Conservation (phyloP, 2,113 vertebrate genomes). For the Pluvialis apricaria region DNA sequence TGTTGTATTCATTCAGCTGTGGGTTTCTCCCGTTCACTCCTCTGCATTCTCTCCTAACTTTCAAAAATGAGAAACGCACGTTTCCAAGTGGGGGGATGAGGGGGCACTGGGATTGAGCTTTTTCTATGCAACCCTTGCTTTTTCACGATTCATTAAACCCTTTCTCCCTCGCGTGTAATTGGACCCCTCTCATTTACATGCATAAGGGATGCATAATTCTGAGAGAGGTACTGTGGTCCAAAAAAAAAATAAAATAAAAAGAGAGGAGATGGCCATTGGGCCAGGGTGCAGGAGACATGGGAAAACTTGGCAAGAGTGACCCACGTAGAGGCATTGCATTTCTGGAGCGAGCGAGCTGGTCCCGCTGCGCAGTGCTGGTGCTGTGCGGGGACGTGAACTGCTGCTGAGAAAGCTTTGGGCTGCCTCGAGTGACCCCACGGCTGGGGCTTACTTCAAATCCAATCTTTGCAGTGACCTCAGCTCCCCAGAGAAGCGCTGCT, state of each 20-base stretch:
- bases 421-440: not conserved
- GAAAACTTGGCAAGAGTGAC: not conserved
- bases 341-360: not conserved
- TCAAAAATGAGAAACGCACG: slow-evolving; percentile 29
- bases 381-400: not conserved
- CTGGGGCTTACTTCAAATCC: not conserved
- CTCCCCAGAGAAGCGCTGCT: slow-evolving; percentile 28
- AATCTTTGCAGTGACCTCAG: slow-evolving; percentile 22
- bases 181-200: slow-evolving; percentile 80
- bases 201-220: slow-evolving; percentile 60
- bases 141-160: slow-evolving; percentile 82
- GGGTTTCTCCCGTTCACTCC: not conserved
- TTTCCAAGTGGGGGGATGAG: slow-evolving; percentile 47
- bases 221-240: not conserved
- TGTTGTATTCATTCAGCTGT: not conserved
- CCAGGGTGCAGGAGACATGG: not conserved
- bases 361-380: not conserved
- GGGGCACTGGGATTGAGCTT: slow-evolving; percentile 40
- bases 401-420: not conserved
- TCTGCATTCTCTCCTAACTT: not conserved
- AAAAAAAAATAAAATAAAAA: not conserved
- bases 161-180: slow-evolving; percentile 73
- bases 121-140: slow-evolving; percentile 70
- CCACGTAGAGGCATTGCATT: fast-evolving
- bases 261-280: not conserved